Evolutionary conservation across 2,113 vertebrate species (phyloP).

Genomic region (Pygoscelis adeliae): DNA sequence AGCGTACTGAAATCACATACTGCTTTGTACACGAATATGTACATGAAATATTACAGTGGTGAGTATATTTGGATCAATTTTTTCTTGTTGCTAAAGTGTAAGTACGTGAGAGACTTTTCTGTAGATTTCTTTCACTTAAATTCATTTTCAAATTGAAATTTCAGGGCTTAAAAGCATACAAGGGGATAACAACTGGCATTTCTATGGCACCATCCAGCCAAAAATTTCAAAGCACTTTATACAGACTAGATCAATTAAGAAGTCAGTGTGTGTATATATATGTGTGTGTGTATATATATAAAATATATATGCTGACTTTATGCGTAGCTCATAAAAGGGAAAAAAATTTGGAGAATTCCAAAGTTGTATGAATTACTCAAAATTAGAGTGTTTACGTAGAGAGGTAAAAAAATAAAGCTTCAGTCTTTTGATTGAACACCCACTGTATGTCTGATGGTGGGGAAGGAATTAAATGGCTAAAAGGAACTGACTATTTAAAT

Average conservation of each 20-base stretch:
- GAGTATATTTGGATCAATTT: neutral
- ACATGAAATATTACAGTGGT: neutral
- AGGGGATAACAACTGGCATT: neutral
- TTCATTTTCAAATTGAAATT: neutral
- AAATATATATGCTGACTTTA: neutral
- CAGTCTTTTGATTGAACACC: neutral
- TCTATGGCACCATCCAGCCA: neutral
- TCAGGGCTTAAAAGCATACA: neutral
- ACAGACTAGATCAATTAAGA: neutral
- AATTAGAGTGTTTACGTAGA: neutral
- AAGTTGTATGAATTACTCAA: neutral
- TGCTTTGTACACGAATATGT: neutral
- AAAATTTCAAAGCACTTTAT: neutral
- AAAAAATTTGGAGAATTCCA: neutral
- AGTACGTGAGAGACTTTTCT: neutral
- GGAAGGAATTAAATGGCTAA: neutral
- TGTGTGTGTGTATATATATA: too few relatives aligned
- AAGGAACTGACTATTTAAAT: neutral
- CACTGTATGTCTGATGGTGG: neutral
- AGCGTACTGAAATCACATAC: fast-evolving
- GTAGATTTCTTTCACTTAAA: neutral
- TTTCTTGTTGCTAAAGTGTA: neutral
- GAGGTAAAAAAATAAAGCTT: neutral
- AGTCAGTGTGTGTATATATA: neutral
- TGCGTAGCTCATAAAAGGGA: neutral